Base-by-base conservation (phyloP, 2,888 invertebrate genomes). In the Euphydryas editha region DNA sequence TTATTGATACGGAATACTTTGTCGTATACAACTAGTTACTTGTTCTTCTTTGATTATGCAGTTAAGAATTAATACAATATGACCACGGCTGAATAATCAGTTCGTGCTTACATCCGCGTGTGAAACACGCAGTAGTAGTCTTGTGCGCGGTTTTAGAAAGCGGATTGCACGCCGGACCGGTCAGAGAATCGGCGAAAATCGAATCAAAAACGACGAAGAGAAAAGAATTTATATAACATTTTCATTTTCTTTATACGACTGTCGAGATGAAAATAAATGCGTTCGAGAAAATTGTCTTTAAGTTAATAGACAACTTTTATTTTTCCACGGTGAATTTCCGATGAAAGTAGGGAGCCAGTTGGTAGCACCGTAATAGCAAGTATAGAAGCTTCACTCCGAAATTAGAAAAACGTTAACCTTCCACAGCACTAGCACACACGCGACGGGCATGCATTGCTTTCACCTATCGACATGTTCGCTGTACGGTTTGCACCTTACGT, bases 361-460 rank as follows among this genome's bases (percentile, higher is more conserved):
- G 77, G 76, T 78, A 78, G 76, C 75, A 79, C 76, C 76, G 83
- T 85, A 83, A 84, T 82, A 81, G 79, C 86, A 80, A 80, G 85
- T 85, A 76, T 78, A 75, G 21, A 80, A 79, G 82, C 84, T 81
- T 85, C 82, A 76, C 78, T 85, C 86, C 88, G 84, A 90, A 90
- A 88, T 88, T 82, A 87, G 88, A 88, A 88, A 89, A 87, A 88
- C 84, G 85, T 85, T 84, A 90, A 90, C 88, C 89, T 90, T 88
- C 84, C 87, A 83, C 81, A 85, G 85, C 81, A 81, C 80, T 79
- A 76, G 83, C 80, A 79, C 80, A 81, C 85, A 86, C 86, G 87
- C 85, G 81, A 86, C 83, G 79, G 76, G 82, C 78, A 65, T 73
- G 77, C 70, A 77, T 78, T 79, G 89, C 91, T 91, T 91, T 90